A percentile compares a stretch with the other conserved stretches of the same genome.
Conservation (phyloP, 2,888 invertebrate species). For the Himalopsyche kuldschensis region DNA sequence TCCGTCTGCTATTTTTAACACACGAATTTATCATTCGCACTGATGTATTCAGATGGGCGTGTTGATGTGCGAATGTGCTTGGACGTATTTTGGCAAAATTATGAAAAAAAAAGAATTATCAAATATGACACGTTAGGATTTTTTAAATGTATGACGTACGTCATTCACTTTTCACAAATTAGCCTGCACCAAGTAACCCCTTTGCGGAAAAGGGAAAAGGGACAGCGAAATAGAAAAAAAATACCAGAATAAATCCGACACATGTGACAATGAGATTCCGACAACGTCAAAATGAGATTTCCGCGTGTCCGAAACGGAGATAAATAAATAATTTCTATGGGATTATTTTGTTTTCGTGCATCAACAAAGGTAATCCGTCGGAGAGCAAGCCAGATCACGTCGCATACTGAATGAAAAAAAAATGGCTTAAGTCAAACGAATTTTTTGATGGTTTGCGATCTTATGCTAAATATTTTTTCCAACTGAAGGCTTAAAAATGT, state of each 20-base stretch:
- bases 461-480: no score
- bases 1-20: no score
- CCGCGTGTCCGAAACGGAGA: neutral
- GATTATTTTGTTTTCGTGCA: slow-evolving; percentile 20
- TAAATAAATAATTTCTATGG: slow-evolving; percentile 23
- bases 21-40: no score
- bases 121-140: neutral
- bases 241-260: neutral
- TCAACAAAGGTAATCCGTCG: slow-evolving; percentile 25
- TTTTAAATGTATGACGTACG: neutral
- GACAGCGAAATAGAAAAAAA: neutral
- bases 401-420: neutral
- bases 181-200: neutral
- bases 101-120: neutral
- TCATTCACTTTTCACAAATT: neutral
- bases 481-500: no score
- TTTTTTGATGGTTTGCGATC: neutral
- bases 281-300: slow-evolving; percentile 11
- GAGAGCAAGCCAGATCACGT: slow-evolving; percentile 25
- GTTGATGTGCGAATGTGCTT: no score
- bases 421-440: neutral
- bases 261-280: slow-evolving; percentile 6
- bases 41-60: no score
- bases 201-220: neutral
- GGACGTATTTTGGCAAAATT: no score